These are phyloP conservation scores for Notospermus geniculatus DNA, from an alignment of 1,140 invertebrate species.

Conservation along the genomic window DNA sequence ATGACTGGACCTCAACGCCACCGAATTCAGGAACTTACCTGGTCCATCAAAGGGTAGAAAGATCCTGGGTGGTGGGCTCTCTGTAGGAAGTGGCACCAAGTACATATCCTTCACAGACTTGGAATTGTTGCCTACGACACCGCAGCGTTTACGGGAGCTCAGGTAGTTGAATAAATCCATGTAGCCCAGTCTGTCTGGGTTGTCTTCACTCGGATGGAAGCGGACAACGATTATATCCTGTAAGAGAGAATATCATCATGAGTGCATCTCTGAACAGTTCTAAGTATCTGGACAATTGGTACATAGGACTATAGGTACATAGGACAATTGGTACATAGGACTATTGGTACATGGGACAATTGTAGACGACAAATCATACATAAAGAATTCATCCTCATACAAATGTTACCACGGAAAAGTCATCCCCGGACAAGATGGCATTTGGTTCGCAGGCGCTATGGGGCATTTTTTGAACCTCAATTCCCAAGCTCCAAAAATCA, in stretches of 20 bases:
- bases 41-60: constrained; percentile 73
- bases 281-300: not conserved
- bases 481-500: too few species aligned
- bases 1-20: too few species aligned
- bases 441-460: too few species aligned
- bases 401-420: not conserved
- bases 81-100: constrained; percentile 78
- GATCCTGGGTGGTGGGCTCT: constrained; percentile 69
- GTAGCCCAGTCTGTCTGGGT: constrained; percentile 74
- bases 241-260: constrained; percentile 24
- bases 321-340: not conserved
- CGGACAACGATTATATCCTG: constrained; percentile 81
- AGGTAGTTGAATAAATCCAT: constrained; percentile 87
- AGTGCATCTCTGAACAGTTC: not conserved
- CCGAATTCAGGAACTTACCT: too few species aligned
- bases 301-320: not conserved
- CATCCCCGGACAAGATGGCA: too few species aligned
- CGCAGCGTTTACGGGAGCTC: constrained; percentile 70
- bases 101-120: constrained; percentile 92
- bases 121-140: constrained; percentile 67
- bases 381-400: not conserved
- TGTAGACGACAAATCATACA: not conserved
- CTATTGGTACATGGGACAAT: not conserved
- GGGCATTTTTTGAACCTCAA: too few species aligned
- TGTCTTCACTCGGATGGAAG: constrained; percentile 75